These are phyloP conservation scores for Bugula neritina DNA, from an alignment of 2,888 invertebrate genomes.

Conservation along the genomic window DNA sequence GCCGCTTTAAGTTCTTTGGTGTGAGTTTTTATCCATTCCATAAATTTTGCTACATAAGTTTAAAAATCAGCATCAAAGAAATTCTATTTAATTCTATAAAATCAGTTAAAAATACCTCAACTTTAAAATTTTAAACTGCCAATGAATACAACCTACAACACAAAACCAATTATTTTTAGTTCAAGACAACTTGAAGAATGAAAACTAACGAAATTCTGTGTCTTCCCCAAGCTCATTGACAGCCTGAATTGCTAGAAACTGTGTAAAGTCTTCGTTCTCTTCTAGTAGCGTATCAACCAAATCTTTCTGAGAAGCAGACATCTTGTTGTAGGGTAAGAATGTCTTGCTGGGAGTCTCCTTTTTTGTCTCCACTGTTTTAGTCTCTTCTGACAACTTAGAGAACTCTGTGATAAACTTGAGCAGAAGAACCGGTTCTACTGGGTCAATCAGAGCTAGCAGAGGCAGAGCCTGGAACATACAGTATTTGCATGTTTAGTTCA, in stretches of 20 bases:
- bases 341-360: not conserved
- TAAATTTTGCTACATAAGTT: too few species aligned
- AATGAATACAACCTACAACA: too few species aligned
- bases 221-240: constrained; percentile 5
- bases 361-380: not conserved
- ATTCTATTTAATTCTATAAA: too few species aligned
- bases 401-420: not conserved
- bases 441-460: not conserved
- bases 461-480: constrained; percentile 8
- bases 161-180: too few species aligned
- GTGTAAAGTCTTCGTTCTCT: not conserved
- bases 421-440: not conserved
- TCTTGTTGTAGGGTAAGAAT: not conserved
- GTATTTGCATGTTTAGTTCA: too few species aligned
- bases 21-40: not conserved
- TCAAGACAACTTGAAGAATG: too few species aligned
- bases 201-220: not conserved
- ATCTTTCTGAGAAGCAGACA: not conserved
- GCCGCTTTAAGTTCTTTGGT: not conserved
- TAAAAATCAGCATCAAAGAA: too few species aligned
- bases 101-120: too few species aligned
- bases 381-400: not conserved
- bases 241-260: not conserved
- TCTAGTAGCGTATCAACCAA: constrained; percentile 3
- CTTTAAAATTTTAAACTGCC: too few species aligned